These are phyloP conservation scores for Thamnophis sirtalis DNA, from an alignment of 2,113 vertebrate species.

Conservation along the genomic window DNA sequence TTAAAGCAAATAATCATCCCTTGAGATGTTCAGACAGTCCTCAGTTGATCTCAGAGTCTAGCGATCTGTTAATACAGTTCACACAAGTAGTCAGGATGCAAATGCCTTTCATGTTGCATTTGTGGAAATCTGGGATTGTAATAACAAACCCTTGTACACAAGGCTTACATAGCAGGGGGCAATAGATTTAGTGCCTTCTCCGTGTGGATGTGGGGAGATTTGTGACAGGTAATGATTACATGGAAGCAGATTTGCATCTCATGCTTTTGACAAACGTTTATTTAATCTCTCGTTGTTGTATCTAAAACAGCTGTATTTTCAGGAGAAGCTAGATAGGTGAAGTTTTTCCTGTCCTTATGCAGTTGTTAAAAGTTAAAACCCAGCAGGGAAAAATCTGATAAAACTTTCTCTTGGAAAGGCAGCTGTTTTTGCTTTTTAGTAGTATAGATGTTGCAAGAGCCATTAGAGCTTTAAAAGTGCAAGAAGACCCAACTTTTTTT, in stretches of 20 bases:
- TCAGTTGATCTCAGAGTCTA: constrained; percentile 53
- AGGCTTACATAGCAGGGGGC: not conserved
- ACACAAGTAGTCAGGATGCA: not conserved
- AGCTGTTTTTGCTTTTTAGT: not conserved
- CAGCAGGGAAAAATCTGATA: not conserved
- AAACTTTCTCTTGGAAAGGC: not conserved
- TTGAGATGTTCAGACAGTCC: constrained; percentile 59
- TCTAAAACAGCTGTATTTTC: not conserved
- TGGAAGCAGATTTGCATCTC: not conserved
- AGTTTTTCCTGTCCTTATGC: not conserved
- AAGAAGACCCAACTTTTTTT: not conserved
- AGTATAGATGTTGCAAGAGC: not conserved
- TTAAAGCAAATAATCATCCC: constrained; percentile 64
- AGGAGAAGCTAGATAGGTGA: not conserved
- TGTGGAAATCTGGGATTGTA: not conserved
- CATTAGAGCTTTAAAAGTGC: not conserved
- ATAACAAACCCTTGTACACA: not conserved
- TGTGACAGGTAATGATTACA: not conserved
- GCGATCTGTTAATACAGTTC: constrained; percentile 38
- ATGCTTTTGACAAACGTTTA: not conserved
- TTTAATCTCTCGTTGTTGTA: not conserved
- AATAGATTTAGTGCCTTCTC: not conserved
- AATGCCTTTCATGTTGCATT: not conserved
- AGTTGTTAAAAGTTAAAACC: not conserved
- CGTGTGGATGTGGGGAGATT: not conserved